These are phyloP conservation scores for Epinephelus coioides DNA, from an alignment of 2,797 vertebrate genomes.

Conservation along the genomic window DNA sequence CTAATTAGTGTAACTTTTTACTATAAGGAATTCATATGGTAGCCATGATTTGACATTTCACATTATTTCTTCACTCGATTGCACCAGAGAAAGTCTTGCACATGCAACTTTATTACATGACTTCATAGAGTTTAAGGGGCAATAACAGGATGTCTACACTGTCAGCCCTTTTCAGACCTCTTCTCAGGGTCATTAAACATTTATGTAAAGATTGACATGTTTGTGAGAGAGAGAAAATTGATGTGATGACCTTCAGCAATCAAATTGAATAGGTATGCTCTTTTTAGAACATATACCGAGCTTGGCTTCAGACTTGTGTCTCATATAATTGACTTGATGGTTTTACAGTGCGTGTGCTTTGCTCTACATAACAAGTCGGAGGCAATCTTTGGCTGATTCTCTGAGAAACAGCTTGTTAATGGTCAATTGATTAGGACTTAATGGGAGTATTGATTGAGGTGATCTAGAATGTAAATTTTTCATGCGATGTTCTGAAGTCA, in stretches of 20 bases:
- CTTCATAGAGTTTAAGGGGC: conserved; percentile 30
- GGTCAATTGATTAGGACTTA: conserved; percentile 83
- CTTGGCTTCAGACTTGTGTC: conserved; percentile 31
- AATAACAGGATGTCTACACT: conserved; percentile 52
- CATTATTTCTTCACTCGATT: background rate
- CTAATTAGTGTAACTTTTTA: conserved; percentile 14
- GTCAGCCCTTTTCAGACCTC: conserved; percentile 38
- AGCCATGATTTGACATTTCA: background rate
- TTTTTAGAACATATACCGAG: conserved; percentile 28
- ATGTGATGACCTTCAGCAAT: conserved; percentile 52
- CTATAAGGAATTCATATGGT: background rate
- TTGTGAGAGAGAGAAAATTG: conserved; percentile 43
- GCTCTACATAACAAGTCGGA: conserved; percentile 43
- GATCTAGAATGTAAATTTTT: conserved; percentile 79
- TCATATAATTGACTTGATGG: conserved; percentile 54
- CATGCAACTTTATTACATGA: background rate
- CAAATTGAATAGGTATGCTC: conserved; percentile 37
- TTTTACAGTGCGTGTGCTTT: conserved; percentile 46
- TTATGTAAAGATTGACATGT: conserved; percentile 55
- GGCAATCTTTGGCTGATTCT: conserved; percentile 55
- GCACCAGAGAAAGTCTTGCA: background rate
- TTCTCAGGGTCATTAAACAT: conserved; percentile 60
- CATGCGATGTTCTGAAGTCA: conserved; percentile 67
- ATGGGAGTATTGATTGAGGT: conserved; percentile 83
- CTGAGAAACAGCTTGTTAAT: conserved; percentile 83